Evolutionary conservation across 1,140 invertebrate genomes (phyloP).

Genomic region (Pomacea maculata): DNA sequence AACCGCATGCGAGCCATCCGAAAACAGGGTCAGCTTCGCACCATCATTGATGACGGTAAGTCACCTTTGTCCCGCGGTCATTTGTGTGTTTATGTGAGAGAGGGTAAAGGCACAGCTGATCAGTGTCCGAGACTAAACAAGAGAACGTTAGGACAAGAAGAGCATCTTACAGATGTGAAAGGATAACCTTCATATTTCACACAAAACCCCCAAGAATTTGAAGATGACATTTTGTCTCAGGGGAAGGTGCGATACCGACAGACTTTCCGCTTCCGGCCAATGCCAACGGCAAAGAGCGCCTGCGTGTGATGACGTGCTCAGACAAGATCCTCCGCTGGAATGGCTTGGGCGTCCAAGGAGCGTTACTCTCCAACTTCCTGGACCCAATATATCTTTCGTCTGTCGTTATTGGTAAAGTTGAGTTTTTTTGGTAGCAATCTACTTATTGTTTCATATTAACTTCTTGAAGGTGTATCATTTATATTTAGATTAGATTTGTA

Average conservation of each 20-base stretch:
- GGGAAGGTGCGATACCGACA: conserved; percentile 93
- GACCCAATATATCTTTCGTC: conserved; percentile 62
- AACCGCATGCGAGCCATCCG: conserved; percentile 40
- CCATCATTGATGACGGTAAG: conserved; percentile 42
- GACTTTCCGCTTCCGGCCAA: conserved; percentile 65
- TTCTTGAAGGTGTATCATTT: no score
- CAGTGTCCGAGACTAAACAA: not conserved
- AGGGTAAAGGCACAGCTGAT: not conserved
- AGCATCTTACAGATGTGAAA: not conserved
- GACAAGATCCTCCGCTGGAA: conserved; percentile 65
- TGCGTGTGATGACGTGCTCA: conserved; percentile 65
- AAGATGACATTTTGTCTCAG: conserved; percentile 68
- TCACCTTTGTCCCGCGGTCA: not conserved
- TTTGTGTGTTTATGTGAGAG: no score
- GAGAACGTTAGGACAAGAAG: not conserved
- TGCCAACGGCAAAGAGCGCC: conserved; percentile 52
- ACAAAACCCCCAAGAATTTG: not conserved
- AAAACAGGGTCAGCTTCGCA: conserved; percentile 39
- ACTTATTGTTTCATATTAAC: no score
- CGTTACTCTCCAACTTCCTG: conserved; percentile 60
- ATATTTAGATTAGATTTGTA: no score
- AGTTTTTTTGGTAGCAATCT: no score
- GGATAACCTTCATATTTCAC: not conserved
- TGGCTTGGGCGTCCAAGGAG: conserved; percentile 62
- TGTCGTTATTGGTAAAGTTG: conserved; percentile 50